Base-by-base conservation (phyloP, 92 coral and sea anemone genomes). In the Palythoa heliodiscus region DNA sequence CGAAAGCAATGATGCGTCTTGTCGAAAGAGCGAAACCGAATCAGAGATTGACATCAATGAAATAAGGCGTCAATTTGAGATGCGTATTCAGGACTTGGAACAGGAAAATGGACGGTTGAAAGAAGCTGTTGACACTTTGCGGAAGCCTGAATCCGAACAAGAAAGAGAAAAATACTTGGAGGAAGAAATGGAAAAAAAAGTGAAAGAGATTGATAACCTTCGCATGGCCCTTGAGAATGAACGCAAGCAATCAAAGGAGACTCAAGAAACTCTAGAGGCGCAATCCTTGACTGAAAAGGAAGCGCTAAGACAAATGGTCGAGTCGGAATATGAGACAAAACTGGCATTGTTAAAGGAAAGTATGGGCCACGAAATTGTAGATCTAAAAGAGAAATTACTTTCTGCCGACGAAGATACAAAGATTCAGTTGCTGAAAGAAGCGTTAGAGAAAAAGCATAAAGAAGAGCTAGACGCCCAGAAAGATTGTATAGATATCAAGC, bases 171-270 rank as follows among this genome's bases (percentile, higher is more conserved):
- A 94, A 60, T 89, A 91, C 81, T 53, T 90, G 64, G 85, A 87
- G 20, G 97, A 93, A 74, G 86, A 87, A 17, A 88, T 95, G 98
- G 98, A 94, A 86, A 91, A 89, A 53, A 93, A 92, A 35, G 88
- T 86, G 7, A 78, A 87, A 17, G 89, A 89, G 75, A 89, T 87
- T 64, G 92, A 88, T 38, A 92, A 87, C 47, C 88, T 93, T 53
- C 90, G 87, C 40, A 77, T 80, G 8, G 78, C 82, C n/a, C 86
- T 97, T 23, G 79, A 92, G 79, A 82, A 85, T 11, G 93, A 91
- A 86, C 92, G 91, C 63, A 88, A 91, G 43, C 77, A 83, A 52
- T 75, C 85, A 63, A 82, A 82, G 87, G 91, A 84, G 54, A 82
- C 81, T 13, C 90, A 87, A 48, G 83, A 93, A 52, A 83, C 55